Evolutionary conservation across 1,140 invertebrate genomes (phyloP).

Genomic region (Drosophila mauritiana): DNA sequence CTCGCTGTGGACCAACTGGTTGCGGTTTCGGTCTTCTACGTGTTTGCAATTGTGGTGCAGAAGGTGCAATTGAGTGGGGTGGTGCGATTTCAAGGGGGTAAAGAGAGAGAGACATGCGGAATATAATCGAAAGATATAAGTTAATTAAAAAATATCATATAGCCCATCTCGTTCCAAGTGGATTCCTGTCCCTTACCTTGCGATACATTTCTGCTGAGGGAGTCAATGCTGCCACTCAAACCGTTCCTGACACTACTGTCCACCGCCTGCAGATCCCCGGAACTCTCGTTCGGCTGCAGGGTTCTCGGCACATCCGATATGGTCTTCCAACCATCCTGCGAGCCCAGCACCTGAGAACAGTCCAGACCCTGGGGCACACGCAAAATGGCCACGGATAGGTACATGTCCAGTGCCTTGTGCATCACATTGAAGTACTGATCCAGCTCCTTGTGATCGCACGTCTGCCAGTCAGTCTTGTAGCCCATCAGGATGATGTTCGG

Average conservation of each 20-base stretch:
- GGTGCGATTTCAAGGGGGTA: constrained; percentile 31
- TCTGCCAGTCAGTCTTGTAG: constrained; percentile 95
- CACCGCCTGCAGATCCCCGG: constrained; percentile 71
- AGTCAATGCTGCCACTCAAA: constrained; percentile 80
- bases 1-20: constrained; percentile 42
- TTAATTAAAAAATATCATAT: not conserved
- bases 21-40: constrained; percentile 62
- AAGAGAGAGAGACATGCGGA: constrained; percentile 31
- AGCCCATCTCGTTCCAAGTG: not conserved
- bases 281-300: constrained; percentile 80
- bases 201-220: constrained; percentile 80
- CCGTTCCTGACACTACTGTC: constrained; percentile 65
- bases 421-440: constrained; percentile 95
- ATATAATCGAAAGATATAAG: constrained; percentile 35
- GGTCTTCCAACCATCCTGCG: constrained; percentile 82
- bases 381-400: constrained; percentile 95
- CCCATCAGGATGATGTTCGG: constrained; percentile 97
- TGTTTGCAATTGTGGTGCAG: constrained; percentile 59
- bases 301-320: constrained; percentile 75
- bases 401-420: constrained; percentile 97
- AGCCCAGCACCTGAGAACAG: constrained; percentile 87
- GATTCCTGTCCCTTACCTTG: constrained; percentile 63
- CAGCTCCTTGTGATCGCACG: constrained; percentile 89
- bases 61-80: constrained; percentile 42
- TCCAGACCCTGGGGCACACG: constrained; percentile 93